Base-by-base conservation (phyloP, 2,113 vertebrate species). In the Pangasianodon gigas region DNA sequence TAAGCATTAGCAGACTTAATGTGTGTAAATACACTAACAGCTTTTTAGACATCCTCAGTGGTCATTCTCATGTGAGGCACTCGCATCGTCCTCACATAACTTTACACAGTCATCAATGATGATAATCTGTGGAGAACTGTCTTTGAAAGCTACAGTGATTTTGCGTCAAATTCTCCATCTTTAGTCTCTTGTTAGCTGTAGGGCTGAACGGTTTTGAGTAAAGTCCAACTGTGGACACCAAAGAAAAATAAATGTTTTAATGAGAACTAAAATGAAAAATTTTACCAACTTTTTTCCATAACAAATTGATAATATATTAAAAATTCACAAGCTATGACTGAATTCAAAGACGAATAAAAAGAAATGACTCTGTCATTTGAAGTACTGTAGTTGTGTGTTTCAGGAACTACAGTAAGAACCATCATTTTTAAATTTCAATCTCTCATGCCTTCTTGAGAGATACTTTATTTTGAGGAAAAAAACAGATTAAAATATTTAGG, bases 1-100 rank as follows among this genome's bases (percentile, higher is more conserved):
- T 96, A 94, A 93, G 92, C 95, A 95, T 95, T 93, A 94, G 92
- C 67, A n/a, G 91, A 92, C 92, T 89, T 60, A 92, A 93, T 91
- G 92, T 90, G 89, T 88, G 41, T 41, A 46, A 67, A 44, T 58
- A 86, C 44, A 3, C 62, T 51, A 85, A 89, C 74, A 69, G 54
- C 7, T 85, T 60, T 83, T 21, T 18, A 48, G 77, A 46, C 54
- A 7, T 58, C 51, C 51, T 26, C 79, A 18, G 46, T 56, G 54
- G 82, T 60, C 32, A 0, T 19, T 52, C 60, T 56, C 21, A 32
- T 65, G 26, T 51, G 37, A 46, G 8, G 29, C 37, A 29, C 88
- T 80, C 51, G 2, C n/a, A 9, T 80, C 32, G n/a, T 65, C 13
- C 14, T 90, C 84, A 67, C 9, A 62, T 41, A 65, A 24, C 29